Evolutionary conservation across 2,113 vertebrate species (phyloP), one percentile per base, ranked within the genome.

Genomic region (Chlamydotis undulata): DNA sequence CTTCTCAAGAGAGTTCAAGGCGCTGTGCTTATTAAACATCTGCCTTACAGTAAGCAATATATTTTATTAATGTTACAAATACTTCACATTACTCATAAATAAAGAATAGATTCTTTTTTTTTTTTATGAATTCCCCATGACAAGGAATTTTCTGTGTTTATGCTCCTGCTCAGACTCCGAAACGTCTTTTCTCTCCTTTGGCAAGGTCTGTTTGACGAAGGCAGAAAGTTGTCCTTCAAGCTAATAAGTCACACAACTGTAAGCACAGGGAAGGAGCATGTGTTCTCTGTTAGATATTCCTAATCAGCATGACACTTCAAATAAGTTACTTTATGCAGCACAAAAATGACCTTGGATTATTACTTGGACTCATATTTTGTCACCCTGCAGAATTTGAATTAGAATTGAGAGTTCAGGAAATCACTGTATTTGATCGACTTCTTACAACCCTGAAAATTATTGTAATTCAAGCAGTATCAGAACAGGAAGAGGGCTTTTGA

Each of bases 381-480:
- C 84, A 91, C 37, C 55, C 88, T 90, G 75, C 60, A 96, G 94
- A 97, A 97, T 97, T 98, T 90, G 97, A 97, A 98, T 98, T 97
- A 95, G 90, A 89, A 67, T 59, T 55, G 75, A 94, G 91, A 78
- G 78, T 78, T 96, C 71, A 89, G 79, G 93, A 97, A 97, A 79
- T 56, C 80, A 74, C 41, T 93, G 16, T 85, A 82, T 95, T 93
- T 39, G 24, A 94, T 83, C 4, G 0, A 39, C 89, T 96, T 80
- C 52, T 93, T 49, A 63, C 52, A 95, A 47, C 55, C 76, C 71
- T 90, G 82, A 88, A 96, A 96, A 96, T 93, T 83, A 94, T 80
- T 94, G 81, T 67, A 61, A 91, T 56, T 92, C 33, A 59, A 93
- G 55, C 49, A 60, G 43, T 89, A 88, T 52, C 8, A 10, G 50